A percentile compares a stretch with the other conserved stretches of the same genome.
phyloP scores from a whole-genome alignment of 2,113 vertebrate genomes.

The Calidris pygmaea region DNA sequence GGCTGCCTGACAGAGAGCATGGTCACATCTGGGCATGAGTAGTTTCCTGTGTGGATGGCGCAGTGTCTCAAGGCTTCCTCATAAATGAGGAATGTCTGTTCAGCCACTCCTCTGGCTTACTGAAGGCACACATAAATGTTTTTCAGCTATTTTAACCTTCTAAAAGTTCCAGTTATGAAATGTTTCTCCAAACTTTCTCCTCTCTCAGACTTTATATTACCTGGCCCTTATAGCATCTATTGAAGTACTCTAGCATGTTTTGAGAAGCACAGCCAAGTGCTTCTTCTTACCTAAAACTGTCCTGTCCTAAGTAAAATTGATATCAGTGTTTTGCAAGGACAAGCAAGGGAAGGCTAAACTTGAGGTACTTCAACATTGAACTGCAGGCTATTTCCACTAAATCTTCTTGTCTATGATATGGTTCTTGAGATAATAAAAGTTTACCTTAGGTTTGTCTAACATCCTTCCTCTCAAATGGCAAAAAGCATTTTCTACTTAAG shows the following conservation, averaged over 20 bases:
- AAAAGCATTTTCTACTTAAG: background rate
- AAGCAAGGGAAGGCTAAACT: background rate
- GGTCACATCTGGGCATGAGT: background rate
- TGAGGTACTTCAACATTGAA: background rate
- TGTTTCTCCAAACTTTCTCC: background rate
- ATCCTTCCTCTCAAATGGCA: background rate
- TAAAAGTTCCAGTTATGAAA: background rate
- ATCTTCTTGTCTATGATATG: background rate
- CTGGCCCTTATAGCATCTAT: background rate
- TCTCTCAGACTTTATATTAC: background rate
- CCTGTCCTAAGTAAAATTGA: background rate
- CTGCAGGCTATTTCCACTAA: background rate
- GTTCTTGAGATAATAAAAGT: background rate
- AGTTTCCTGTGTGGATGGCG: background rate
- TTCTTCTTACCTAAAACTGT: background rate
- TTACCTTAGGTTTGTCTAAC: background rate
- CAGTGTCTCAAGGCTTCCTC: background rate
- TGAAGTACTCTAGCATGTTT: background rate
- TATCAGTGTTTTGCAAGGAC: background rate
- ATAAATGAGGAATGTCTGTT: conserved; percentile 10
- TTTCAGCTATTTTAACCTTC: background rate
- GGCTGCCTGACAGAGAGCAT: background rate
- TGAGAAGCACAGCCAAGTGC: background rate
- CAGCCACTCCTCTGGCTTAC: background rate
- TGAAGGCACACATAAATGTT: background rate